Evolutionary conservation across 1,140 invertebrate genomes (phyloP).

Genomic region (Heterodera schachtii): DNA sequence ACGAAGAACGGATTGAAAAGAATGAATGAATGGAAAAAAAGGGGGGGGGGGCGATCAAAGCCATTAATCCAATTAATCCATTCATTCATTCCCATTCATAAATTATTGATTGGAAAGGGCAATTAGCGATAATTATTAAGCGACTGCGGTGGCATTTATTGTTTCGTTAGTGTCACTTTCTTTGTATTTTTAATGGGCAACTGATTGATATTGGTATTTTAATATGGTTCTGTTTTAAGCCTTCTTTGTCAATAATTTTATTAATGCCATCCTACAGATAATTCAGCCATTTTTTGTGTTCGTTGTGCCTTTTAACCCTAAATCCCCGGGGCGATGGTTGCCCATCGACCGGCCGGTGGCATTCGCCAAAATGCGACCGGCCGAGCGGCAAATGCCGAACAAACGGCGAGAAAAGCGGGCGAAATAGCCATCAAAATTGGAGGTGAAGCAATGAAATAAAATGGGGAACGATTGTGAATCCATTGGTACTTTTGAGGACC

Average conservation of each 20-base stretch:
- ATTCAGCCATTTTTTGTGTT: background rate
- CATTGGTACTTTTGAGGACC: background rate
- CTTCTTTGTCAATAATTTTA: too few species aligned
- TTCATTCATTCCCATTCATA: background rate
- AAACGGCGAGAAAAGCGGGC: background rate
- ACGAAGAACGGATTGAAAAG: too few species aligned
- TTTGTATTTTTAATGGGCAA: too few species aligned
- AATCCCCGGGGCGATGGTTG: background rate
- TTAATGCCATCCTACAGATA: background rate
- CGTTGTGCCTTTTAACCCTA: background rate
- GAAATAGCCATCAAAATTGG: slow-evolving; percentile 14
- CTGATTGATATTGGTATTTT: too few species aligned
- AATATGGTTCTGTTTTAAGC: too few species aligned
- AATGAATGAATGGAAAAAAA: too few species aligned
- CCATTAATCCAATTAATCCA: too few species aligned
- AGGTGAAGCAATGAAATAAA: background rate
- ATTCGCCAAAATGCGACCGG: background rate
- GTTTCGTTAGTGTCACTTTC: too few species aligned
- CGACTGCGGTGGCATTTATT: too few species aligned
- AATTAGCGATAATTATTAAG: too few species aligned
- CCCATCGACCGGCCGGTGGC: background rate
- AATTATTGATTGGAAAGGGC: too few species aligned
- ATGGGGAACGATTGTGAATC: background rate
- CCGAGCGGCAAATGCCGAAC: background rate
- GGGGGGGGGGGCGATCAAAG: background rate